Base-by-base conservation (phyloP, 2,113 vertebrate species). In the Pionites leucogaster region DNA sequence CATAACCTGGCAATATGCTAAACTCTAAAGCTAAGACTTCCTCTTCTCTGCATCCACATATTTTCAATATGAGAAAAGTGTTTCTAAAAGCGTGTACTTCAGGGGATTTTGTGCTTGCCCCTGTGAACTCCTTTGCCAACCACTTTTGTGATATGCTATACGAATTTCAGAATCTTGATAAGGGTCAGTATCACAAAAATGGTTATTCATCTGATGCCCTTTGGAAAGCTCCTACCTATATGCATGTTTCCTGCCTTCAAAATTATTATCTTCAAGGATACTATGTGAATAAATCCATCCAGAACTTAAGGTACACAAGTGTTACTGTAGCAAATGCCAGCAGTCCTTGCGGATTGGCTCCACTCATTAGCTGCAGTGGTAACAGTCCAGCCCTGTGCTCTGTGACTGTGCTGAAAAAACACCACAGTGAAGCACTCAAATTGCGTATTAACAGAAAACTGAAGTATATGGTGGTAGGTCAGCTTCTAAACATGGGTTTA, bases 401-500 rank as follows among this genome's bases (percentile, higher is more conserved):
- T 44, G 53, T 28, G 77, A 7, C 47, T 1, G 3, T 31, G 33
- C 31, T 65, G 70, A 19, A 82, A 19, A 78, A 94, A 27, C 17
- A 46, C 13, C 5, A 0, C 2, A 35, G 65, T 42, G 76, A 77
- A 53, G 67, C n/a, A 13, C 39, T 89, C 59, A 25, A 6, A 42
- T 82, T 72, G 47, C 41, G 19, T 53, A 7, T 60, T 53, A 71
- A 70, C 13, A 31, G 31, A 62, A 55, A 53, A 24, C 16, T 67
- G 55, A 69, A 59, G 52, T 82, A 90, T 84, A 50, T 70, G 52
- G 41, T 79, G 71, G 62, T 31, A 89, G 69, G 64, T 71, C 82
- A 76, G 89, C 67, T 86, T 86, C 71, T 91, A 91, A 94, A 77
- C 50, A 27, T 33, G 52, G 49, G 23, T 91, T 90, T 93, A 62